These are phyloP conservation scores for Drosophila jambulina DNA, from an alignment of 1,140 invertebrate genomes.

Conservation along the genomic window DNA sequence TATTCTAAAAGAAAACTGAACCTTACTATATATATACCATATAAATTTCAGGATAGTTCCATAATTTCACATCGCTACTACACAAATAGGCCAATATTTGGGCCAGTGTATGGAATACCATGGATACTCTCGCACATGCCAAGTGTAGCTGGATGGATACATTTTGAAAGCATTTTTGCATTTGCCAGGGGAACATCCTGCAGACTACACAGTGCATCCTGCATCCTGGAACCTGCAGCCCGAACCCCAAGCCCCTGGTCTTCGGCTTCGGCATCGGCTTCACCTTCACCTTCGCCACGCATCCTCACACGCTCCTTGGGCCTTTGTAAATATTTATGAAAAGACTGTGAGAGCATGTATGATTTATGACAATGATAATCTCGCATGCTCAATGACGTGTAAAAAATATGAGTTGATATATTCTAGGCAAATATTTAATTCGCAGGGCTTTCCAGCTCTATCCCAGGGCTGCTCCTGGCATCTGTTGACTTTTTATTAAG, in stretches of 20 bases:
- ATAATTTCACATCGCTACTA: no score
- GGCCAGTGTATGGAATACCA: neutral
- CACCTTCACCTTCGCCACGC: neutral
- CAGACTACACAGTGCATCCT: constrained; percentile 2
- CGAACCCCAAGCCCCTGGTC: neutral
- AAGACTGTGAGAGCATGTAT: constrained; percentile 71
- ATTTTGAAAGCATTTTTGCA: constrained; percentile 24
- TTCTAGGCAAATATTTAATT: constrained; percentile 81
- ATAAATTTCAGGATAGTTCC: neutral
- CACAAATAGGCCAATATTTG: no score
- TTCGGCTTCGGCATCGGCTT: neutral
- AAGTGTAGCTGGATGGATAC: constrained; percentile 20
- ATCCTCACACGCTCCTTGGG: constrained; percentile 19
- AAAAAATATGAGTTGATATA: constrained; percentile 80
- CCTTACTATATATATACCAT: neutral
- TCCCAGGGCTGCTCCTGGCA: constrained; percentile 12
- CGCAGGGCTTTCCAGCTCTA: constrained; percentile 13
- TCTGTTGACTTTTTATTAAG: constrained; percentile 4
- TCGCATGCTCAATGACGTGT: constrained; percentile 81
- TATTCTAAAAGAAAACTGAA: no score
- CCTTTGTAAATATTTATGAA: constrained; percentile 81
- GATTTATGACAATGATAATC: constrained; percentile 82
- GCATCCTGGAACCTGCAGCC: neutral
- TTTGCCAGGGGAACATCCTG: constrained; percentile 21
- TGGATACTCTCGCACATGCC: neutral